Conservation (phyloP, 1,140 invertebrate species). For the Euwallacea similis region DNA sequence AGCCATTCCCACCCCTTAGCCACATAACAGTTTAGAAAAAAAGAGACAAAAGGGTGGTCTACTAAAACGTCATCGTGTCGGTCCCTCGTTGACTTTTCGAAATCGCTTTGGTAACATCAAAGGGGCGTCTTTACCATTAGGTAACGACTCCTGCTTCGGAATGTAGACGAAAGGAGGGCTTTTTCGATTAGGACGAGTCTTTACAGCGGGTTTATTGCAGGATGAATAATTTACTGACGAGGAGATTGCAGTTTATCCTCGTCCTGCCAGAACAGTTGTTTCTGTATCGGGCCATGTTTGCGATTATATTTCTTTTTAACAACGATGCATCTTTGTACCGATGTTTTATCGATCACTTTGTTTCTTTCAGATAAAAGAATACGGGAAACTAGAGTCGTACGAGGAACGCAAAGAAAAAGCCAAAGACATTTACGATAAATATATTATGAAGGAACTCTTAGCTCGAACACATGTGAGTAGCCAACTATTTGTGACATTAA, state of each 20-base stretch:
- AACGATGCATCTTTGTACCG: too few relatives aligned
- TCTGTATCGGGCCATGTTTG: too few relatives aligned
- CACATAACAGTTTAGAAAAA: too few relatives aligned
- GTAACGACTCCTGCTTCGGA: neutral
- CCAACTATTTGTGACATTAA: neutral
- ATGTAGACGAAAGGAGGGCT: neutral
- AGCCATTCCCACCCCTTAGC: too few relatives aligned
- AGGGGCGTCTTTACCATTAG: neutral
- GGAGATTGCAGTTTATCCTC: constrained; percentile 4
- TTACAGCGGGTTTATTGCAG: constrained; percentile 15
- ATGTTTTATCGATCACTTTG: constrained; percentile 19
- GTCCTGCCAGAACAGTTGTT: neutral
- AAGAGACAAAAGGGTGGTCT: neutral
- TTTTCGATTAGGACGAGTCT: constrained; percentile 3
- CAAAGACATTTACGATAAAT: constrained; percentile 98
- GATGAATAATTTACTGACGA: constrained; percentile 10
- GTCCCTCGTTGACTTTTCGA: neutral
- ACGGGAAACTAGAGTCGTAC: constrained; percentile 95
- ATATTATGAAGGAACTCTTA: constrained; percentile 99
- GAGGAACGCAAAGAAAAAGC: constrained; percentile 94
- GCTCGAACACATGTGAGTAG: constrained; percentile 93
- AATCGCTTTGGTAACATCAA: constrained; percentile 5
- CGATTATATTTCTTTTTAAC: neutral
- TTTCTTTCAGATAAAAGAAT: constrained; percentile 90
- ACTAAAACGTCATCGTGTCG: neutral